Conservation (phyloP, 2,113 vertebrate species). For the Solea senegalensis region DNA sequence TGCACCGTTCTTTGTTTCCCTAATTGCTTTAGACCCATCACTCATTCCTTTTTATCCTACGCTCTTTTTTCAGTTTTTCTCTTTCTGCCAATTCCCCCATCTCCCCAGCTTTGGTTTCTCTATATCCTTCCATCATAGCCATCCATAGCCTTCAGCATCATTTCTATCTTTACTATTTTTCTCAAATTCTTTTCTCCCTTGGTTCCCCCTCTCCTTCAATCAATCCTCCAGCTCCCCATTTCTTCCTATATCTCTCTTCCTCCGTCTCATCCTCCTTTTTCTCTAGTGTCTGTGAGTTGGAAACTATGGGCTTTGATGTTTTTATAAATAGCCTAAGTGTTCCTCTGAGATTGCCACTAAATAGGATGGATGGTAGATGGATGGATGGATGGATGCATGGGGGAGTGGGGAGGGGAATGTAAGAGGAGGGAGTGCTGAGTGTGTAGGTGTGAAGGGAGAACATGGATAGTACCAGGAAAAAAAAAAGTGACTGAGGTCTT, state of each 20-base stretch:
- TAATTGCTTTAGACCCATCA: slow-evolving; percentile 15
- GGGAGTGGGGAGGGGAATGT: slow-evolving; percentile 21
- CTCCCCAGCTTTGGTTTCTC: not conserved
- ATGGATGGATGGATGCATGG: slow-evolving; percentile 33
- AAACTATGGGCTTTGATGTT: slow-evolving; percentile 75
- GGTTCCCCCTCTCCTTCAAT: not conserved
- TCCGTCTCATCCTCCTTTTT: slow-evolving; percentile 24
- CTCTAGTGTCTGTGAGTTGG: slow-evolving; percentile 58
- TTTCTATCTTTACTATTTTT: not conserved
- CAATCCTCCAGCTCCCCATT: slow-evolving; percentile 10
- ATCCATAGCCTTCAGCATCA: not conserved
- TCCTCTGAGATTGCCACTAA: slow-evolving; percentile 65
- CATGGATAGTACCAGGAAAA: slow-evolving; percentile 27
- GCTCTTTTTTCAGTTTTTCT: not conserved
- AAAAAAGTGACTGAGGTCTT: slow-evolving; percentile 42
- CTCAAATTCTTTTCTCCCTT: not conserved
- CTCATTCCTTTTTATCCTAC: not conserved
- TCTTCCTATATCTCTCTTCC: not conserved
- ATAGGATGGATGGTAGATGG: slow-evolving; percentile 61
- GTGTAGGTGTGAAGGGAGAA: slow-evolving; percentile 62
- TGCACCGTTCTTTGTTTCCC: slow-evolving; percentile 13
- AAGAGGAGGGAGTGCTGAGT: slow-evolving; percentile 26
- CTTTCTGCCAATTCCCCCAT: not conserved
- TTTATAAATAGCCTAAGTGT: slow-evolving; percentile 78
- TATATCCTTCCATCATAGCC: not conserved